Evolutionary conservation across 2,113 vertebrate species (phyloP).

Genomic region (Shinisaurus crocodilurus): DNA sequence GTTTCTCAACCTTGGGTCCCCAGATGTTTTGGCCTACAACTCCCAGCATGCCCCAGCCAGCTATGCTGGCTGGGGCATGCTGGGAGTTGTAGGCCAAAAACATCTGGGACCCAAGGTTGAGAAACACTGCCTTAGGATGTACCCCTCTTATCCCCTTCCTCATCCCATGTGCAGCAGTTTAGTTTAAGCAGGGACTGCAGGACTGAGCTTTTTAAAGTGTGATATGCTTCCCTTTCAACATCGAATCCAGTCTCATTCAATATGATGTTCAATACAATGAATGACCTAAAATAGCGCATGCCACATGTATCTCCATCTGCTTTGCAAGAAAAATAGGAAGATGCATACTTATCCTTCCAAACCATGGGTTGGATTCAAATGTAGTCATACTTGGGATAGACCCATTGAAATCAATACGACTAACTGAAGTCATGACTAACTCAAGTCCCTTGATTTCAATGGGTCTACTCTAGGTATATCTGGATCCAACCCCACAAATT

Average conservation of each 20-base stretch:
- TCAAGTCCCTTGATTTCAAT: no score
- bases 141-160: not conserved
- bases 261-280: not conserved
- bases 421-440: no score
- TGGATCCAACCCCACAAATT: not conserved
- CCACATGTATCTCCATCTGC: not conserved
- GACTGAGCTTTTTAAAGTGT: not conserved
- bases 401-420: no score
- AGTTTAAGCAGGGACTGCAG: not conserved
- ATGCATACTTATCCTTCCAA: not conserved
- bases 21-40: no score
- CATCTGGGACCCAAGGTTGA: no score
- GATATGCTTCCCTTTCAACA: not conserved
- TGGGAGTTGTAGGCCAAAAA: no score
- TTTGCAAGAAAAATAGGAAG: not conserved
- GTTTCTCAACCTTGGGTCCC: no score
- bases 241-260: not conserved
- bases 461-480: no score
- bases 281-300: constrained; percentile 1
- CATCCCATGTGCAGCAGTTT: not conserved
- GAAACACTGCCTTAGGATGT: no score
- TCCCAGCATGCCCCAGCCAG: no score
- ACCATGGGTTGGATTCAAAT: not conserved
- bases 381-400: no score
- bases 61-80: no score